Conservation (phyloP, 2,797 vertebrate genomes). For the Brotula barbata region DNA sequence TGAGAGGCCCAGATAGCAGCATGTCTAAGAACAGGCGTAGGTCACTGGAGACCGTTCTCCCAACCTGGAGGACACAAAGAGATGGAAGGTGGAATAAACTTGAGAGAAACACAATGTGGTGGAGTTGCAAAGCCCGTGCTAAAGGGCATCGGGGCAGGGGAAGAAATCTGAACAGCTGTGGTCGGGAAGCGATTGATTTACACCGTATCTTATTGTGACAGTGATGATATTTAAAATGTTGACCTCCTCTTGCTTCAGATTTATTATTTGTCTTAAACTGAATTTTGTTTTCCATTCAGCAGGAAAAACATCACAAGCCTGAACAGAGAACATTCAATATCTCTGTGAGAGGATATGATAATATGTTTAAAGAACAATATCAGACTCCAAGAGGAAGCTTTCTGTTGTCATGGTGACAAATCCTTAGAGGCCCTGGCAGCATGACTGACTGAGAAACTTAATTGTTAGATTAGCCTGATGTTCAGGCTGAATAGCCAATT, state of each 20-base stretch:
- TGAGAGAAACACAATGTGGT: slow-evolving; percentile 47
- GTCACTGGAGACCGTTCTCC: slow-evolving; percentile 53
- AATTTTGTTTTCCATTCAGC: too few species aligned
- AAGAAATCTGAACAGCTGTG: background rate
- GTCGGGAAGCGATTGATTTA: background rate
- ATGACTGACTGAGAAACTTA: too few species aligned
- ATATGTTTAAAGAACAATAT: slow-evolving; percentile 16
- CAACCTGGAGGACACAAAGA: slow-evolving; percentile 38
- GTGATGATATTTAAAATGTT: background rate
- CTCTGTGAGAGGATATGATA: slow-evolving; percentile 8
- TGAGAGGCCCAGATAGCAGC: slow-evolving; percentile 73
- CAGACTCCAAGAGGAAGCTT: slow-evolving; percentile 19
- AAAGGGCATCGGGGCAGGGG: background rate
- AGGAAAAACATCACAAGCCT: background rate
- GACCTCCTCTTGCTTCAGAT: background rate
- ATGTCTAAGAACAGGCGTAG: slow-evolving; percentile 62
- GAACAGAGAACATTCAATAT: background rate
- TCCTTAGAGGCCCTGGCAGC: slow-evolving; percentile 23
- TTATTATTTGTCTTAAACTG: too few species aligned
- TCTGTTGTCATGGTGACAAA: slow-evolving; percentile 46
- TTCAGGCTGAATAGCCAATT: too few species aligned
- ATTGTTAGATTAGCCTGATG: too few species aligned
- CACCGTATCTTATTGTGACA: slow-evolving; percentile 7
- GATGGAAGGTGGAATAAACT: slow-evolving; percentile 28
- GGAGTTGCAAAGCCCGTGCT: slow-evolving; percentile 25